Evolutionary conservation across 2,797 vertebrate genomes (phyloP), one percentile per base, ranked within the genome.

Genomic region (Characodon lateralis): DNA sequence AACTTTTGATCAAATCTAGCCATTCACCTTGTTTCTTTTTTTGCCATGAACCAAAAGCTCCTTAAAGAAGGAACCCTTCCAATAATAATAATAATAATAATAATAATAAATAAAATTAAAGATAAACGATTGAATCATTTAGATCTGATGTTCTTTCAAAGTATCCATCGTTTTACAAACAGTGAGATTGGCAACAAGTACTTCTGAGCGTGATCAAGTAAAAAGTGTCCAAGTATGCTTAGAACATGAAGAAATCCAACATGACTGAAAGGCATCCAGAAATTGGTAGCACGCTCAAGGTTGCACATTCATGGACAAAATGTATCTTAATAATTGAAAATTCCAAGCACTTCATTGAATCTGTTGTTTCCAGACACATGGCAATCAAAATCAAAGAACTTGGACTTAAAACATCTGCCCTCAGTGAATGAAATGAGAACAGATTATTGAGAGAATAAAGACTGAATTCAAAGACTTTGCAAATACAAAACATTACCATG

Each of bases 381-480:
- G 39, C 9, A 53, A 83, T 70, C 13, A 48, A 6, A 78, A 43
- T 68, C 10, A 69, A 77, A 83, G 53, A 65, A 68, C 39, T 43
- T 8, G 35, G 22, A 22, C 24, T 80, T 72, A 82, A 88, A 86
- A 72, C 65, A 85, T 28, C 24, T 3, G 61, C 69, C 83, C 83
- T 83, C 85, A 78, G 55, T 59, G 28, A 43, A 31, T 31, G 8
- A 70, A 70, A 73, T 31, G 24, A 70, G 31, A 74, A 72, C 4
- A 51, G 72, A 76, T 75, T 22, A 73, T 41, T 18, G 7, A 68
- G 51, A 55, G 53, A 70, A 76, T 63, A 13, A 2, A 18, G 59
- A 14, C 55, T 59, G 53, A 73, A 50, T 50, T n/a, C 43, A 75
- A 72, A 58, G 71, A 77, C 22, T 74, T 75, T 68, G 39, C 43